These are phyloP conservation scores for Nothoprocta perdicaria DNA, from an alignment of 2,113 vertebrate species.

Conservation along the genomic window DNA sequence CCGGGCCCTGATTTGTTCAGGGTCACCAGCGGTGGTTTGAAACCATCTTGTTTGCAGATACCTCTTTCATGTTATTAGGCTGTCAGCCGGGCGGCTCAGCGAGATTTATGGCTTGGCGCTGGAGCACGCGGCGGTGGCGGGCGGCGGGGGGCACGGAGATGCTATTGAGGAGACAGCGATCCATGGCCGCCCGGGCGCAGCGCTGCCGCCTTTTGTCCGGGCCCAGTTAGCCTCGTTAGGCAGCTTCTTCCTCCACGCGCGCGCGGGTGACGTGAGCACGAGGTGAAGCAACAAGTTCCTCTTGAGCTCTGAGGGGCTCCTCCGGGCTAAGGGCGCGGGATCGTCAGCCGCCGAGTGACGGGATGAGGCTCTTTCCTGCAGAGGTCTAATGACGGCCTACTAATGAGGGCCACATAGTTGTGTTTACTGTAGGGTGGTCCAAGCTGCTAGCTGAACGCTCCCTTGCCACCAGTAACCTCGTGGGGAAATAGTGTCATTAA, in stretches of 20 bases:
- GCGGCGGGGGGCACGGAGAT: background rate
- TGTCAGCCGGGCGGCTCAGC: slow-evolving; percentile 71
- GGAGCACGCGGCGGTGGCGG: slow-evolving; percentile 9
- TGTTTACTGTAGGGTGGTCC: background rate
- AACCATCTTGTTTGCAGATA: slow-evolving; percentile 82
- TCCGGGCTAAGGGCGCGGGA: background rate
- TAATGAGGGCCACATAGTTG: background rate
- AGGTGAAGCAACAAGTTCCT: slow-evolving; percentile 50
- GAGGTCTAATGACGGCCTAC: background rate
- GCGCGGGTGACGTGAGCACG: slow-evolving; percentile 15
- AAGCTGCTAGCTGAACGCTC: background rate
- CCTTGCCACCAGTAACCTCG: background rate
- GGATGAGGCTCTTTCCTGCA: slow-evolving; percentile 14
- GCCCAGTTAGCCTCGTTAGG: slow-evolving; percentile 31
- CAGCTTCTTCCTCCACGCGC: background rate
- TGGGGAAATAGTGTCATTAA: background rate
- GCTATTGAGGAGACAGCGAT: background rate
- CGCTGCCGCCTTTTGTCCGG: slow-evolving; percentile 23
- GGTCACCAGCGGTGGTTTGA: slow-evolving; percentile 77
- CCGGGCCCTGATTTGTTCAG: slow-evolving; percentile 79
- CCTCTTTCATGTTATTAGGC: slow-evolving; percentile 79
- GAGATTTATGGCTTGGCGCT: slow-evolving; percentile 77
- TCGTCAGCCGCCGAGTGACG: background rate
- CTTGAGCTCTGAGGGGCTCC: slow-evolving; percentile 8
- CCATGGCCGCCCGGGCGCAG: background rate